Base-by-base conservation (phyloP, 2,888 invertebrate species). In the Teleogryllus oceanicus region DNA sequence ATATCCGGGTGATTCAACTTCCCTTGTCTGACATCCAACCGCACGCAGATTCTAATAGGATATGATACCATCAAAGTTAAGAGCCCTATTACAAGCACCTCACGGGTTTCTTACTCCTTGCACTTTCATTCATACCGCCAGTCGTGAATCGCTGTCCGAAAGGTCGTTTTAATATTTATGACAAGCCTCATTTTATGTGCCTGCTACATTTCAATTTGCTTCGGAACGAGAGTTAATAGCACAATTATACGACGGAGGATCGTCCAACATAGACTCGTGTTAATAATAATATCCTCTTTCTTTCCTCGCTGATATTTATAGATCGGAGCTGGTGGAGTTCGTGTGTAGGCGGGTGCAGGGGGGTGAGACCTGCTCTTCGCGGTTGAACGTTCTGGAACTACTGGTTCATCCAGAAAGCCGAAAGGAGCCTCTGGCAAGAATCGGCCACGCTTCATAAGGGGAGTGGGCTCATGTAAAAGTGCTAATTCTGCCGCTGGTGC, bases 121-220 rank as follows among this genome's bases (percentile, higher is more conserved):
- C 62, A 62, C 62, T 62, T 62, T n/a, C 62, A 62, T 62, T 62
- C 62, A 62, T 62, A 62, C 62, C 62, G 62, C 13, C 62, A 18
- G 16, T 62, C 62, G 62, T 62, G 62, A 62, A 62, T n/a, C 62
- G 62, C 62, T 62, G 62, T 13, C n/a, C 62, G 11, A 62, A 62
- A 62, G 13, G 62, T 62, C 37, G 62, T 62, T 62, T 62, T 18
- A 62, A 62, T 62, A 62, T 62, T 62, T 62, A 62, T 62, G 62
- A 62, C 62, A 62, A 62, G 62, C 62, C n/a, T 62, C 62, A 62
- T n/a, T 62, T 62, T 62, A 62, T 62, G 62, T 62, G 13, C 62
- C 62, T 62, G 62, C 62, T 62, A 62, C 62, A 62, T 62, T 62
- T 62, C 62, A 62, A 62, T 62, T 62, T 62, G 62, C 62, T n/a